A percentile compares a stretch with the other conserved stretches of the same genome.
These are phyloP conservation scores for Achroia grisella DNA, from an alignment of 1,140 invertebrate genomes.

Conservation along the genomic window DNA sequence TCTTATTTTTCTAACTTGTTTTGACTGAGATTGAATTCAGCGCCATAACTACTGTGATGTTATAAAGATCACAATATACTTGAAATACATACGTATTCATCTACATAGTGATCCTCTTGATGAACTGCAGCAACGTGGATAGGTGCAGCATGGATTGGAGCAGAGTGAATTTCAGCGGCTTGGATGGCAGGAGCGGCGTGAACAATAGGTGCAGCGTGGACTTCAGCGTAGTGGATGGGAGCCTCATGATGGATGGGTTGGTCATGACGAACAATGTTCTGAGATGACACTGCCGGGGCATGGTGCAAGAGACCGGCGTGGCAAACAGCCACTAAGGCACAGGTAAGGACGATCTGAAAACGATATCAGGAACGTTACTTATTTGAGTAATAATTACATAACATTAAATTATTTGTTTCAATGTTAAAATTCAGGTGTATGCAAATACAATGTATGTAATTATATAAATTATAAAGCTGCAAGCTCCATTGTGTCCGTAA, in stretches of 20 bases:
- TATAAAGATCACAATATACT: not conserved
- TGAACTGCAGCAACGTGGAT: slow-evolving; percentile 22
- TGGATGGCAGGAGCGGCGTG: slow-evolving; percentile 11
- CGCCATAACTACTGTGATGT: too few species aligned
- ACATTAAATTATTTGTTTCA: too few species aligned
- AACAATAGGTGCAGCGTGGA: slow-evolving; percentile 22
- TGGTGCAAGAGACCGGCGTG: slow-evolving; percentile 64
- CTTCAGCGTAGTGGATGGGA: slow-evolving; percentile 18
- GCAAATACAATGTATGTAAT: too few species aligned
- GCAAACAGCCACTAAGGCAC: slow-evolving; percentile 49
- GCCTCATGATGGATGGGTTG: slow-evolving; percentile 8
- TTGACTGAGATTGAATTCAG: too few species aligned
- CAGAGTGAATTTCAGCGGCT: slow-evolving; percentile 20
- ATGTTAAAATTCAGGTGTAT: too few species aligned
- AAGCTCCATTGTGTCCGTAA: slow-evolving; percentile 4
- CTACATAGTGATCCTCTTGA: slow-evolving; percentile 56
- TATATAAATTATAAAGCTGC: slow-evolving; percentile 13
- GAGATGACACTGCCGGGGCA: slow-evolving; percentile 21
- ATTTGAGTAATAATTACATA: not conserved
- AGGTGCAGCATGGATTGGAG: slow-evolving; percentile 15
- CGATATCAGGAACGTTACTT: too few species aligned
- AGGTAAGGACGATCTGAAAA: slow-evolving; percentile 38
- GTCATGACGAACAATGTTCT: slow-evolving; percentile 1
- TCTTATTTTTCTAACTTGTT: too few species aligned
- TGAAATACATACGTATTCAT: slow-evolving; percentile 49